These are phyloP conservation scores for Drosophila micromelanica DNA, from an alignment of 1,140 invertebrate species.

Conservation along the genomic window DNA sequence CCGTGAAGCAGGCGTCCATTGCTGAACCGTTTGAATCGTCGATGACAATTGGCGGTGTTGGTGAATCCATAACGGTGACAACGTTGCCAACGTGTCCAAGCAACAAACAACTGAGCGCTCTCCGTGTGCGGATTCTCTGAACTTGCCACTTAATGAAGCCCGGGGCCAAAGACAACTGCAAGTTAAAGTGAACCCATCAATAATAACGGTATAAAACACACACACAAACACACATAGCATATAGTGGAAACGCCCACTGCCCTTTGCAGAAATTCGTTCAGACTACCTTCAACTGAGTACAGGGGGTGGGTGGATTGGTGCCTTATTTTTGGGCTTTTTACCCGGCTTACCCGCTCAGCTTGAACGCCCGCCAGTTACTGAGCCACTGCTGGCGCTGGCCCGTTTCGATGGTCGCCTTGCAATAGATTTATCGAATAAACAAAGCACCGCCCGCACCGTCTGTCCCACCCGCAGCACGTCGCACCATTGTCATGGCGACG, in stretches of 20 bases:
- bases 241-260: conserved; percentile 10
- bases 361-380: conserved; percentile 70
- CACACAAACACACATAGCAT: conserved; percentile 35
- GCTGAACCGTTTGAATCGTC: conserved; percentile 86
- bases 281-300: neutral
- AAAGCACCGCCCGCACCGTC: conserved; percentile 49
- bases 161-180: conserved; percentile 54
- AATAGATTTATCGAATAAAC: conserved; percentile 84
- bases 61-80: conserved; percentile 83
- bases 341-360: conserved; percentile 67
- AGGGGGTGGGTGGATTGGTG: no score
- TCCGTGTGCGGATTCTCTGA: conserved; percentile 20
- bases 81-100: conserved; percentile 61
- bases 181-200: conserved; percentile 80
- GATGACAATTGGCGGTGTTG: conserved; percentile 84
- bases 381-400: conserved; percentile 40
- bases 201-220: conserved; percentile 61
- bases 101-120: conserved; percentile 46
- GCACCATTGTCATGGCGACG: conserved; percentile 69
- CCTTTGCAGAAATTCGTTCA: conserved; percentile 2
- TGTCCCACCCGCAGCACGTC: conserved; percentile 8
- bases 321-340: neutral
- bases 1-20: conserved; percentile 94
- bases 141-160: conserved; percentile 67
- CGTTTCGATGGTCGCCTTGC: conserved; percentile 56